Conservation (phyloP, 2,888 invertebrate species). For the Athrips mouffetella region DNA sequence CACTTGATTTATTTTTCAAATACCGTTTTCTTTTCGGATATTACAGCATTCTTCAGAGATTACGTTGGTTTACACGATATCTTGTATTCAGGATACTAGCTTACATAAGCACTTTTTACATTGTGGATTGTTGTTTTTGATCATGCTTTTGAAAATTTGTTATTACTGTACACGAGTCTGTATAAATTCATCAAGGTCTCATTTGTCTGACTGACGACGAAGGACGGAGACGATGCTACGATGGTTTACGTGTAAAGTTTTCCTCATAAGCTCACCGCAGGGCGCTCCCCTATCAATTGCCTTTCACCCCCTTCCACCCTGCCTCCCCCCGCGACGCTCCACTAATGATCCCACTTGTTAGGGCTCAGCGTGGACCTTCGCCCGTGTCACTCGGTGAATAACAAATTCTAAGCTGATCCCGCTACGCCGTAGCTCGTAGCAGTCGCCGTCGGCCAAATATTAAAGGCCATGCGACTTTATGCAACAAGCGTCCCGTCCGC, state of each 20-base stretch:
- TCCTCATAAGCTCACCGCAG: slow-evolving; percentile 69
- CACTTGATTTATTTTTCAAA: slow-evolving; percentile 24
- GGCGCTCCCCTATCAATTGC: slow-evolving; percentile 74
- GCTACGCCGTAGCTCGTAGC: slow-evolving; percentile 41
- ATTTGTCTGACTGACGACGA: slow-evolving; percentile 32
- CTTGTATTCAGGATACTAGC: not conserved
- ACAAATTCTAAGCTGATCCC: slow-evolving; percentile 68
- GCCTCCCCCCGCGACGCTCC: slow-evolving; percentile 37
- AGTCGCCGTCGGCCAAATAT: slow-evolving; percentile 37
- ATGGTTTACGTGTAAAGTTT: slow-evolving; percentile 69
- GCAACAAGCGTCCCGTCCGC: slow-evolving; percentile 21
- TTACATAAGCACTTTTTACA: too few relatives aligned
- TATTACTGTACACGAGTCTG: too few relatives aligned
- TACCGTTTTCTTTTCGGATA: slow-evolving; percentile 14
- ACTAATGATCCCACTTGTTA: slow-evolving; percentile 77
- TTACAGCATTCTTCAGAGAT: slow-evolving; percentile 13
- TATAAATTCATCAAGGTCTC: slow-evolving; percentile 52
- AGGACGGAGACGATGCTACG: slow-evolving; percentile 25
- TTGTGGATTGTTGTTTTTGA: too few relatives aligned
- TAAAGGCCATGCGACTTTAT: slow-evolving; percentile 36
- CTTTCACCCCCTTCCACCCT: slow-evolving; percentile 33
- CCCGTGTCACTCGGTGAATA: slow-evolving; percentile 71
- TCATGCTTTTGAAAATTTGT: too few relatives aligned
- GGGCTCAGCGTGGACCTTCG: slow-evolving; percentile 71
- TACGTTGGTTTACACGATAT: not conserved